Evolutionary conservation across 2,888 invertebrate species (phyloP), one percentile per base, ranked within the genome.

Genomic region (Mythimna loreyi): DNA sequence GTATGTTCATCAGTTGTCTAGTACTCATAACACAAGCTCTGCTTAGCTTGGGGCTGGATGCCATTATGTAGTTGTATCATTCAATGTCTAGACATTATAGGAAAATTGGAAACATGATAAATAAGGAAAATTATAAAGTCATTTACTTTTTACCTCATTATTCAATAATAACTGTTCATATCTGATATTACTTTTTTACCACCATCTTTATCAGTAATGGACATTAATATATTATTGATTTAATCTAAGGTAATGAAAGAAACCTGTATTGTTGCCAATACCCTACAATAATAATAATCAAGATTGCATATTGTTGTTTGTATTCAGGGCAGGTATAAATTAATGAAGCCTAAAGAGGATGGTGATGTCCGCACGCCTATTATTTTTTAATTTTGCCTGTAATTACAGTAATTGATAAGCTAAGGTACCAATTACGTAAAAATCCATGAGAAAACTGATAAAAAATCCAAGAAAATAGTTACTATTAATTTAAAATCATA

Each of bases 51-150:
- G n/a, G n/a, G n/a, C n/a, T n/a, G n/a, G n/a, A n/a, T n/a, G n/a
- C n/a, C n/a, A n/a, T n/a, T n/a, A n/a, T n/a, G n/a, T n/a, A n/a
- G 36, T 13, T 0, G 25, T 11, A 33, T 36, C 13, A 56, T 13
- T 0, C 36, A 16, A 33, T 43, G 1, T 43, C 7, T 19, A 21
- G 6, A 19, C 19, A 43, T n/a, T 57, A 21, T 52, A 21, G 6
- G 19, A 3, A 25, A 59, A 58, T 9, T 43, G 36, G 9, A 2
- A 2, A 16, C n/a, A 3, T 21, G 45, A 43, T 43, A n/a, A 40
- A 57, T n/a, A 33, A 67, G 33, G 59, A 67, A 69, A 68, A 36
- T 16, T 7, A 45, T n/a, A 33, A 33, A 33, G 7, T 8, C 8
- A 4, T 33, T n/a, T n/a, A n/a, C n/a, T 33, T 33, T 33, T 33